Evolutionary conservation across 2,888 invertebrate genomes (phyloP).

Genomic region (Euplagia quadripunctaria): DNA sequence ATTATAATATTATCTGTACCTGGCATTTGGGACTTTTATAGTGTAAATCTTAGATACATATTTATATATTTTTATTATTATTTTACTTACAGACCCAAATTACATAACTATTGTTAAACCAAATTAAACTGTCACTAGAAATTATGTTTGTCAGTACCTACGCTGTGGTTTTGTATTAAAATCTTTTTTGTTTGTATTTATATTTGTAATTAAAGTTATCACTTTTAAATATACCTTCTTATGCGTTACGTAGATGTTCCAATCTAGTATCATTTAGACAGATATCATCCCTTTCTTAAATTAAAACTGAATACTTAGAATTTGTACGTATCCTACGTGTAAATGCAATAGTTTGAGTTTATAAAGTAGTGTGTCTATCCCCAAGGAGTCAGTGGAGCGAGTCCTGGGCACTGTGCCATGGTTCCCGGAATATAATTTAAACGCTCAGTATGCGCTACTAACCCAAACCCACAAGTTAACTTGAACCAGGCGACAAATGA

Average conservation of each 20-base stretch:
- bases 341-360: neutral
- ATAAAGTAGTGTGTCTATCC: constrained; percentile 41
- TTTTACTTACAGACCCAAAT: too few species aligned
- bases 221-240: neutral
- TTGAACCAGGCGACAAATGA: constrained; percentile 38
- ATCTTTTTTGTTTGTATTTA: too few species aligned
- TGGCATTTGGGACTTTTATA: too few species aligned
- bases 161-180: too few species aligned
- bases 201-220: too few species aligned
- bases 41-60: too few species aligned
- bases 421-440: constrained; percentile 72
- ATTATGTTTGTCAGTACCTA: too few species aligned
- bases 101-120: too few species aligned
- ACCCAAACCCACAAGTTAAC: constrained; percentile 30
- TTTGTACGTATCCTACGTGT: neutral
- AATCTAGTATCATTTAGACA: neutral
- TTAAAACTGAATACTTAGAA: neutral
- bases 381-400: constrained; percentile 57
- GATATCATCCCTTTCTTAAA: neutral
- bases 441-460: constrained; percentile 55
- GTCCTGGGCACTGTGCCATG: constrained; percentile 59
- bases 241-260: neutral
- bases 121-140: too few species aligned
- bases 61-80: too few species aligned
- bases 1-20: too few species aligned